Base-by-base conservation (phyloP, 2,797 vertebrate genomes). In the Poecilia velifera region DNA sequence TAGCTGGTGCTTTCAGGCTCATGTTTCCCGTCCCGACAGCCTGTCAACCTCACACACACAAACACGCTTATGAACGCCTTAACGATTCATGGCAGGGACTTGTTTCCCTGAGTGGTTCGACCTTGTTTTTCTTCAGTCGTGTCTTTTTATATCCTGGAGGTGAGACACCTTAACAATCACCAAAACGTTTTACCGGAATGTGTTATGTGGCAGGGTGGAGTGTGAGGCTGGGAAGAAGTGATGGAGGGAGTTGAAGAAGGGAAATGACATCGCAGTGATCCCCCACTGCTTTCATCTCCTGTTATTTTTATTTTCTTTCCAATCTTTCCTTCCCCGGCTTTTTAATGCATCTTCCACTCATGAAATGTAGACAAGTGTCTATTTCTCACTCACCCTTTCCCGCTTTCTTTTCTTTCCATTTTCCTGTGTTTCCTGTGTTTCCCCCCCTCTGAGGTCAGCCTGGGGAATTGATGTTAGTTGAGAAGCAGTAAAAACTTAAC, bases 281-380 rank as follows among this genome's bases (percentile, higher is more conserved):
- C 73, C 76, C 84, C 64, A 79, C 84, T 88, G 85, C 90, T 91
- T 93, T 93, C 90, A 90, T 88, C 92, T 92, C 77, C 82, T 83
- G 49, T 51, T 51, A 86, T 64, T 81, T 89, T 85, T 84, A 74
- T 83, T 91, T 88, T 90, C 88, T 77, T 74, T 78, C 59, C 43
- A 0, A 62, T 75, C 73, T 83, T 73, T 84, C 88, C 83, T 84
- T 77, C 82, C 81, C 80, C 83, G 80, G 73, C 34, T 87, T 46
- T 80, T 86, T 91, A 87, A 84, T 91, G 75, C 87, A 76, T 89
- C 89, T 91, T 88, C 73, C 82, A 80, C 91, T 90, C 66, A 78
- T 74, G 84, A 77, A 77, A 79, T 82, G 72, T 82, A 77, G 72
- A 57, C 43, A 43, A 83, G 86, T 87, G 85, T 91, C 85, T 28